phyloP scores from a whole-genome alignment of 1,140 invertebrate species.

The Zaprionus inermis region DNA sequence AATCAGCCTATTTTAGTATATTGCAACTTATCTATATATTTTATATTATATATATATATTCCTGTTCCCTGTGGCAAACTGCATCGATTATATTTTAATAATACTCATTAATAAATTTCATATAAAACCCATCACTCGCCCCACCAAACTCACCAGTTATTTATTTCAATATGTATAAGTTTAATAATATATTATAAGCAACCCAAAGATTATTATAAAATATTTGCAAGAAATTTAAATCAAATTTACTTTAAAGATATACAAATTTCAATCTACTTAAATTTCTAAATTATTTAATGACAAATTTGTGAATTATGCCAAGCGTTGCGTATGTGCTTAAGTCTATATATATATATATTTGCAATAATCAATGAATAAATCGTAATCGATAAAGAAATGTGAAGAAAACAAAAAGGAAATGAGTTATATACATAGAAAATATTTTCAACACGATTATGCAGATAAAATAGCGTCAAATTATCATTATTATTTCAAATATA shows the following conservation, averaged over 20 bases:
- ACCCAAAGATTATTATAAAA: too few relatives aligned
- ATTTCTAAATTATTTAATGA: background rate
- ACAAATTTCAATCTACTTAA: background rate
- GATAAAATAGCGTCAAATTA: conserved; percentile 49
- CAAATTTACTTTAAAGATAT: background rate
- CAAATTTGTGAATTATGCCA: background rate
- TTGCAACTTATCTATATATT: too few relatives aligned
- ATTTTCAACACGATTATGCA: conserved; percentile 5
- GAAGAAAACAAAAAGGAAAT: background rate
- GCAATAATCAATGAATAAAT: background rate
- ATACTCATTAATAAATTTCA: too few relatives aligned
- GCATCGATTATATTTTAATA: too few relatives aligned
- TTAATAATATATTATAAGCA: too few relatives aligned
- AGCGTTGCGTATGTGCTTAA: background rate
- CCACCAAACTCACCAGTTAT: too few relatives aligned
- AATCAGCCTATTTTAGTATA: too few relatives aligned
- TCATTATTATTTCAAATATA: conserved; percentile 15
- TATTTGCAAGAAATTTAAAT: background rate
- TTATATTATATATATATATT: background rate
- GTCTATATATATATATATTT: background rate
- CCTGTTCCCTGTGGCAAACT: background rate
- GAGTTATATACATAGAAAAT: background rate
- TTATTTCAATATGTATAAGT: background rate
- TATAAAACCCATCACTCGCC: too few relatives aligned
- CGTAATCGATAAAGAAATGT: background rate